Conservation (phyloP, 1,140 invertebrate genomes). For the Lysiphlebus fabarum region DNA sequence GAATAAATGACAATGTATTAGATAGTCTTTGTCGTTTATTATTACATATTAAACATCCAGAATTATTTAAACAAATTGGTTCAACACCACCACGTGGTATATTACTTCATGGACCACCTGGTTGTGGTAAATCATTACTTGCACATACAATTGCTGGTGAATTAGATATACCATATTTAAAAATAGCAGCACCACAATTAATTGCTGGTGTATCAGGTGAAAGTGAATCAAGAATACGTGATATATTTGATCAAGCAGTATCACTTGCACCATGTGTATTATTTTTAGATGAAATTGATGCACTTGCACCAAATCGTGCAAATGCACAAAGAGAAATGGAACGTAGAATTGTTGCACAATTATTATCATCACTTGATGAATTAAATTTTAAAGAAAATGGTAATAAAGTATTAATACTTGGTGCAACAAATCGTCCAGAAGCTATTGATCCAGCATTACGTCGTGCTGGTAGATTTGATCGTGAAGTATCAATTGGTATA, state of each 20-base stretch:
- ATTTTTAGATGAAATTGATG: conserved; percentile 95
- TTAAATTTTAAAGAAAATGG: conserved; percentile 62
- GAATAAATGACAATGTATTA: conserved; percentile 68
- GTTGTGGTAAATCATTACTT: conserved; percentile 89
- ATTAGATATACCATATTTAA: conserved; percentile 72
- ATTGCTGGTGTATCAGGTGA: conserved; percentile 94
- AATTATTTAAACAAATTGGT: conserved; percentile 76
- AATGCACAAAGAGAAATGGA: conserved; percentile 93
- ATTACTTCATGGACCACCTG: conserved; percentile 86
- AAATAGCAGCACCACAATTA: conserved; percentile 86
- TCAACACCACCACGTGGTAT: conserved; percentile 80
- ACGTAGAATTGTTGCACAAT: conserved; percentile 87
- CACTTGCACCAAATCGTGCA: conserved; percentile 81
- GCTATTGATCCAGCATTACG: conserved; percentile 88
- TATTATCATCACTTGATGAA: conserved; percentile 83
- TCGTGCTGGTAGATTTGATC: conserved; percentile 86
- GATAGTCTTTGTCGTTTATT: conserved; percentile 78
- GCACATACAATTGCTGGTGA: conserved; percentile 90
- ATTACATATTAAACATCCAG: conserved; percentile 79
- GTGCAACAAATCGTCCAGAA: conserved; percentile 93
- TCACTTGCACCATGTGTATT: conserved; percentile 75
- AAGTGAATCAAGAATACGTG: conserved; percentile 87
- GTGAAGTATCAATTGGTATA: conserved; percentile 91
- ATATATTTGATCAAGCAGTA: conserved; percentile 83
- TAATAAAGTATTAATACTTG: conserved; percentile 80